phyloP scores from a whole-genome alignment of 2,888 invertebrate species.

The Plebejus argus region DNA sequence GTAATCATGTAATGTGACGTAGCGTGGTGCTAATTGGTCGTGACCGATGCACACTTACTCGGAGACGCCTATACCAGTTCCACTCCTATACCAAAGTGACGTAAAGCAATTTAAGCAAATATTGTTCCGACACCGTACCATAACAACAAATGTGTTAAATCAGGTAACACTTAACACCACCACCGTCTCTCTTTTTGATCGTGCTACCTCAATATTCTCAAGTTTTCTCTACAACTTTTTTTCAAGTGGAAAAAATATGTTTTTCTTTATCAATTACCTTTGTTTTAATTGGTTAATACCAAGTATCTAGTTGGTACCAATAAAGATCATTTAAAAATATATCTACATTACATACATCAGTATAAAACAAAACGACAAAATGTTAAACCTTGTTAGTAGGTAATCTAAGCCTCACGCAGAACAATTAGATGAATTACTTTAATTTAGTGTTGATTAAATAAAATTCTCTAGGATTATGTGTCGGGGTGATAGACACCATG shows the following conservation, averaged over 20 bases:
- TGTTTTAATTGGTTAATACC: no score
- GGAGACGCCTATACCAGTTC: constrained; percentile 10
- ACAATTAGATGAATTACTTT: constrained; percentile 10
- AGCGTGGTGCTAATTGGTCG: constrained; percentile 8
- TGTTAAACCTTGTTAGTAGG: not conserved
- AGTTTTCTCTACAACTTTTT: not conserved
- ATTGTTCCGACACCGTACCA: not conserved
- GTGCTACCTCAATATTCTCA: not conserved
- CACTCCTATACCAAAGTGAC: not conserved
- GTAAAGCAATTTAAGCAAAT: constrained; percentile 27
- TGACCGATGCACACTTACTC: not conserved
- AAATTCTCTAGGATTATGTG: constrained; percentile 1
- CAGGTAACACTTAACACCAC: not conserved
- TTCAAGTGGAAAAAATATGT: no score
- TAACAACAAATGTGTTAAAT: not conserved
- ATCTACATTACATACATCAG: not conserved
- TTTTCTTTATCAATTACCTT: no score
- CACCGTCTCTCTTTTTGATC: not conserved
- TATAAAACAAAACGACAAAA: not conserved
- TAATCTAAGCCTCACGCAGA: not conserved
- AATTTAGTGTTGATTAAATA: constrained; percentile 23
- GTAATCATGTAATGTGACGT: not conserved
- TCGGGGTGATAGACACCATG: not conserved
- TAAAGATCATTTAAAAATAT: not conserved
- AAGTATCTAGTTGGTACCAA: not conserved